Conservation (phyloP, 2,888 invertebrate genomes). For the Parnassius orleans region DNA sequence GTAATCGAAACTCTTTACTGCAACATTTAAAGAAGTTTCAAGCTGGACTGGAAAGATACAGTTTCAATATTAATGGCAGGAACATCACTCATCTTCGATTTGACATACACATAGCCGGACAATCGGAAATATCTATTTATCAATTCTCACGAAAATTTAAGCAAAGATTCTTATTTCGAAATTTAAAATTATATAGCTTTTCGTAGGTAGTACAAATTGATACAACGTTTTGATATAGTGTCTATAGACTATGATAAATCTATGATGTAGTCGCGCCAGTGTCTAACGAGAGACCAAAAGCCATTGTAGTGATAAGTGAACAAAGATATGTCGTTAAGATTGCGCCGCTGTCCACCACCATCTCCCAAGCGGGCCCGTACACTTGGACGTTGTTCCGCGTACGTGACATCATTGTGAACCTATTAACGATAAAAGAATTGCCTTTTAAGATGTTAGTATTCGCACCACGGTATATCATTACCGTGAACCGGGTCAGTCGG, state of each 20-base stretch:
- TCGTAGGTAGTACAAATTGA: constrained; percentile 17
- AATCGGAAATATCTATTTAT: no score
- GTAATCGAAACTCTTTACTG: no score
- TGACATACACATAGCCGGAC: no score
- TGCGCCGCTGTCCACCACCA: constrained; percentile 24
- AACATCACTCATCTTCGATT: no score
- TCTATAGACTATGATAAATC: constrained; percentile 20
- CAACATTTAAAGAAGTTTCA: no score
- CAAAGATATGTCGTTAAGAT: constrained; percentile 34
- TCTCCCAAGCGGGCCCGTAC: constrained; percentile 18
- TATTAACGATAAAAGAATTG: constrained; percentile 28
- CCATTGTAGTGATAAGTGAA: constrained; percentile 31
- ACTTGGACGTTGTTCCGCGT: constrained; percentile 3
- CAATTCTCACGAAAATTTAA: not conserved
- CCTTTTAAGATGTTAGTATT: constrained; percentile 28
- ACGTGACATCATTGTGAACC: constrained; percentile 26
- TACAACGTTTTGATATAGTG: constrained; percentile 13
- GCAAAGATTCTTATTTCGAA: constrained; percentile 8
- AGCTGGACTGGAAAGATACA: no score
- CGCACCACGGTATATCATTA: constrained; percentile 27
- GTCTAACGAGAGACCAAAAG: constrained; percentile 32
- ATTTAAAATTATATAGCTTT: not conserved
- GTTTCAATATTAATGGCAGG: no score
- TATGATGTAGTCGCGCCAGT: constrained; percentile 2
- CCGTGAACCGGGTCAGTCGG: constrained; percentile 21